Percentiles rank a stretch among this genome's conserved stretches.
Evolutionary conservation across 2,888 invertebrate species (phyloP).

Genomic region (Hypomecis atomaria): DNA sequence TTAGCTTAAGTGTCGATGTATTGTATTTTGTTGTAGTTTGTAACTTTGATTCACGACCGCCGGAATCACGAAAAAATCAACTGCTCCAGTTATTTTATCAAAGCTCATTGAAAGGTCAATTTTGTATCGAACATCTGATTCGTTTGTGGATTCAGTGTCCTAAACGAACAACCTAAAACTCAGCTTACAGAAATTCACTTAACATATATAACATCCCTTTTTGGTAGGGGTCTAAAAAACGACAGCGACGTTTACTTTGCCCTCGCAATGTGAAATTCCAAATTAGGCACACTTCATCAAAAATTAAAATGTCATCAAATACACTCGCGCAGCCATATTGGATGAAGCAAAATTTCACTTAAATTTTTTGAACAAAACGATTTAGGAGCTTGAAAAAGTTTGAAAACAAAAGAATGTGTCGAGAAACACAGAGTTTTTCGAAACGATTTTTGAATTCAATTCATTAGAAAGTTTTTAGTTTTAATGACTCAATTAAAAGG

Average conservation of each 20-base stretch:
- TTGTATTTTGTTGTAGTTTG: too few species aligned
- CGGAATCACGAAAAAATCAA: too few species aligned
- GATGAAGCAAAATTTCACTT: slow-evolving; percentile 2
- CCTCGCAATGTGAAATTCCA: neutral
- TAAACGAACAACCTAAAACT: too few species aligned
- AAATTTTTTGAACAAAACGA: slow-evolving; percentile 3
- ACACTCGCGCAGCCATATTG: neutral
- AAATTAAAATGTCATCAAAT: slow-evolving; percentile 16
- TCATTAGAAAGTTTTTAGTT: slow-evolving; percentile 4
- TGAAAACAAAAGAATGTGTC: neutral
- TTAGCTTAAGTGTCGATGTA: too few species aligned
- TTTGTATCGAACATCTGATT: too few species aligned
- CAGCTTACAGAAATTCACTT: too few species aligned
- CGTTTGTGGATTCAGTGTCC: too few species aligned
- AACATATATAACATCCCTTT: too few species aligned
- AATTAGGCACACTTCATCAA: slow-evolving; percentile 11
- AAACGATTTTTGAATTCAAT: neutral
- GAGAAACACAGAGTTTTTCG: neutral
- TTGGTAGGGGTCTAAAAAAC: neutral
- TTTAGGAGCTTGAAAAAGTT: slow-evolving; percentile 3
- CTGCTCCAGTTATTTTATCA: too few species aligned
- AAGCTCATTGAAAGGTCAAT: too few species aligned
- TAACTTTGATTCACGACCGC: too few species aligned
- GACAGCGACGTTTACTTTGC: neutral
- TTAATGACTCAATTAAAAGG: slow-evolving; percentile 8